phyloP scores from a whole-genome alignment of 2,113 vertebrate genomes.

The Colinus virginianus region DNA sequence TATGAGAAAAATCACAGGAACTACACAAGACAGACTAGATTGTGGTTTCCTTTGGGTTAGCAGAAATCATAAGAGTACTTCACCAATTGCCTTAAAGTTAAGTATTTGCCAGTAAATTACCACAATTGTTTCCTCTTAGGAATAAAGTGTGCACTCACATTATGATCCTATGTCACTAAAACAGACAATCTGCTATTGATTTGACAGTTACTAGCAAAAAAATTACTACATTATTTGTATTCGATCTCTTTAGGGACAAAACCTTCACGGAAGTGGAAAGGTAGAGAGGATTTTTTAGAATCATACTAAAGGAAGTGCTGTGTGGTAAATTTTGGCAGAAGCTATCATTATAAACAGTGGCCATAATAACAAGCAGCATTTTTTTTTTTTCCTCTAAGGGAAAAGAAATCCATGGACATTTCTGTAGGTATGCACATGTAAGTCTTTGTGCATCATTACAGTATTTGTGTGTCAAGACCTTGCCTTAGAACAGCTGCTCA shows the following conservation, averaged over 20 bases:
- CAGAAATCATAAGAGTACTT: background rate
- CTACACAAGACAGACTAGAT: constrained; percentile 21
- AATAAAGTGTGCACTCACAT: background rate
- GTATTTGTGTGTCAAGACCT: constrained; percentile 41
- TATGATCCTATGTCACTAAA: background rate
- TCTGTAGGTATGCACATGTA: constrained; percentile 13
- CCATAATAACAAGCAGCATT: background rate
- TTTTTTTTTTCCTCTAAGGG: background rate
- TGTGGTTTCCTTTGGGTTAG: constrained; percentile 56
- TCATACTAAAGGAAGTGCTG: background rate
- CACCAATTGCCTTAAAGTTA: background rate
- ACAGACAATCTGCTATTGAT: background rate
- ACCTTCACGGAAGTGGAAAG: background rate
- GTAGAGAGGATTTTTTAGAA: background rate
- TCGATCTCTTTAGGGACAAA: background rate
- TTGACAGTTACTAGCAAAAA: background rate
- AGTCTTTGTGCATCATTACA: background rate
- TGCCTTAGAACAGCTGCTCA: background rate
- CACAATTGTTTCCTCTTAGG: constrained; percentile 20
- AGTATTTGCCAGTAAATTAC: constrained; percentile 21
- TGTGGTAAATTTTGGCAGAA: background rate
- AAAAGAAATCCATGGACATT: background rate
- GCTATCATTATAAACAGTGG: background rate
- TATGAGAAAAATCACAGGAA: constrained; percentile 63
- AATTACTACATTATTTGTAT: background rate